Base-by-base conservation (phyloP, 2,888 invertebrate species). In the Tiphia femorata region DNA sequence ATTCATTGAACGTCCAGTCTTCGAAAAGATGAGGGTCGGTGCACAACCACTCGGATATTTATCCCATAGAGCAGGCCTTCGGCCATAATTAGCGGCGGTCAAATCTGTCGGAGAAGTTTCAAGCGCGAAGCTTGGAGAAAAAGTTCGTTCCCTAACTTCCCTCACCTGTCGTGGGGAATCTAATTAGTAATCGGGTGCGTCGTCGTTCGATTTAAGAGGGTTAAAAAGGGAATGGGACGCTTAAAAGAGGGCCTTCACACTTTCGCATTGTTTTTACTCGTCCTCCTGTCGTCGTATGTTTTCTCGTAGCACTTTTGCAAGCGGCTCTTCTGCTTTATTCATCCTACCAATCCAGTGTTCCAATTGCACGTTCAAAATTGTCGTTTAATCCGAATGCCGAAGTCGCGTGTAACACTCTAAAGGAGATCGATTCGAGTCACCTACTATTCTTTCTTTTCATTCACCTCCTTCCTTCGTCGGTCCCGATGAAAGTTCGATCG, bases 351-450 rank as follows among this genome's bases (percentile, higher is more conserved):
- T 47, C 49, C 54, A 60, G n/a, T n/a, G 58, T 68, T 72, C 67
- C 73, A 72, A 73, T 72, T 72, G 70, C 57, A 64, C 62, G 46
- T 33, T 42, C 55, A 61, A 73, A 66, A 70, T 72, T 72, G 66
- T 68, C 66, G 62, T 66, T 73, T 66, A 70, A 70, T 72, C 61
- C 46, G 60, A 64, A 62, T 46, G 46, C 61, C 53, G 49, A 33
- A 38, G 14, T 35, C 35, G 5, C n/a, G n/a, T n/a, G n/a, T n/a
- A n/a, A n/a, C n/a, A n/a, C n/a, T n/a, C 16, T 35, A 35, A 14
- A 7, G 7, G 3, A 37, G 19, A 37, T 23, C 47, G n/a, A 33
- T 48, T 29, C 30, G 51, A 37, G 58, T 62, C n/a, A n/a, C n/a
- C n/a, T n/a, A n/a, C n/a, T n/a, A n/a, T n/a, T n/a, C n/a, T n/a